Conservation (phyloP, 2,113 vertebrate genomes). For the Hypanus sabinus region DNA sequence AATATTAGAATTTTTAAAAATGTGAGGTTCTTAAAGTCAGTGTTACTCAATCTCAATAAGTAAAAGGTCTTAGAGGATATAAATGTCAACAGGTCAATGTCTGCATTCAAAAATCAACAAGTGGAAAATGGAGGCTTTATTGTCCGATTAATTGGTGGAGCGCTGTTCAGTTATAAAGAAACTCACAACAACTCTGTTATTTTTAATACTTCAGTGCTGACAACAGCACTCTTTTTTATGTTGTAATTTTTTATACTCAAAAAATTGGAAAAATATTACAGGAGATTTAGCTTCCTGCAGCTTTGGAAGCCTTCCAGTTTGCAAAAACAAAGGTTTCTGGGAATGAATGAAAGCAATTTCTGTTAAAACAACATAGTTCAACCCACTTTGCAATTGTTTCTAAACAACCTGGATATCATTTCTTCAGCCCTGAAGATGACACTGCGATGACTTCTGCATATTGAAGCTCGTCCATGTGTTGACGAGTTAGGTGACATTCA, state of each 20-base stretch:
- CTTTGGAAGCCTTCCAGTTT: neutral
- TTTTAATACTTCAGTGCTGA: neutral
- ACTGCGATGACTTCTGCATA: no score
- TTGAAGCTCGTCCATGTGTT: neutral
- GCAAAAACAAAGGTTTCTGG: neutral
- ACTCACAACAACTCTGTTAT: neutral
- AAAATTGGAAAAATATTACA: slow-evolving; percentile 14
- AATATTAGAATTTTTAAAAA: neutral
- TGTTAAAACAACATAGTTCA: neutral
- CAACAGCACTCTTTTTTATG: slow-evolving; percentile 8
- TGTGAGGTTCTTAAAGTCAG: neutral
- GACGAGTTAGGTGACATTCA: neutral
- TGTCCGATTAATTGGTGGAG: neutral
- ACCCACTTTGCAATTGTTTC: neutral
- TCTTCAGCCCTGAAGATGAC: neutral
- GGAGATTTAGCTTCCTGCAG: slow-evolving; percentile 13
- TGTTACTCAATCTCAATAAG: neutral
- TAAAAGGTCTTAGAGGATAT: neutral
- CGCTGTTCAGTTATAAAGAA: neutral
- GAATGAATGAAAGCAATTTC: slow-evolving; percentile 15
- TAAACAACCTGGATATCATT: neutral
- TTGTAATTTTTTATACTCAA: neutral
- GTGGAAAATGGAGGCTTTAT: neutral
- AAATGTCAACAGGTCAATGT: neutral
- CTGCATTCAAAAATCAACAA: neutral